Evolutionary conservation across 2,113 vertebrate genomes (phyloP).

Genomic region (Lampris incognitus): DNA sequence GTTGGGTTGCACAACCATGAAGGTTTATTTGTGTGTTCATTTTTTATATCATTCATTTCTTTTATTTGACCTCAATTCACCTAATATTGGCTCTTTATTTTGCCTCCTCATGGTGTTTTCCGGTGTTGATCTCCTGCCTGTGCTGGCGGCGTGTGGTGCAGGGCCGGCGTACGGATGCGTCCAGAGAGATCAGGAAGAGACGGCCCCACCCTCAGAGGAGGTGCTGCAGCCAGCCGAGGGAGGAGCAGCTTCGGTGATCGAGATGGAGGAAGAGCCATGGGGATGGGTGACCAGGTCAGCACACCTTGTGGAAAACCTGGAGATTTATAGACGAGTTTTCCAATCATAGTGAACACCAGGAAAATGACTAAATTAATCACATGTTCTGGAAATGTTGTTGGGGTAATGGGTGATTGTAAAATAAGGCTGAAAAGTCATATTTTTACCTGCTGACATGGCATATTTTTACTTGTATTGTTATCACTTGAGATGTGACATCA

Average conservation of each 20-base stretch:
- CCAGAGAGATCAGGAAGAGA: constrained; percentile 90
- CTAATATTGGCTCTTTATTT: neutral
- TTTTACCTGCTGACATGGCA: too few relatives aligned
- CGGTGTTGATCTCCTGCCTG: neutral
- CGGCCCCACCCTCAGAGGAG: constrained; percentile 86
- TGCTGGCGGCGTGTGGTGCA: constrained; percentile 38
- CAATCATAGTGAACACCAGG: neutral
- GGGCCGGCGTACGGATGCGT: constrained; percentile 81
- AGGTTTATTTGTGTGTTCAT: too few relatives aligned
- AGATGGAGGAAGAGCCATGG: constrained; percentile 85
- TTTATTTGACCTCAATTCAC: too few relatives aligned
- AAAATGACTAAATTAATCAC: too few relatives aligned
- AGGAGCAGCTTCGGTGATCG: constrained; percentile 85
- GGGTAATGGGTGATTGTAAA: too few relatives aligned
- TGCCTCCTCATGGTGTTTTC: neutral
- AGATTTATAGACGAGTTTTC: neutral
- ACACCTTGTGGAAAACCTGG: constrained; percentile 2
- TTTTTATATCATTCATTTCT: too few relatives aligned
- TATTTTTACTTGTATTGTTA: too few relatives aligned
- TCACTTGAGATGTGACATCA: too few relatives aligned
- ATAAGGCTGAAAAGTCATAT: too few relatives aligned
- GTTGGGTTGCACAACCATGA: too few relatives aligned
- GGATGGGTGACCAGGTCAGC: constrained; percentile 86
- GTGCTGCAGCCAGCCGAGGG: constrained; percentile 84
- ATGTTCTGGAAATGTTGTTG: too few relatives aligned